Base-by-base conservation (phyloP, 1,140 invertebrate genomes). In the Chionoecetes opilio region DNA sequence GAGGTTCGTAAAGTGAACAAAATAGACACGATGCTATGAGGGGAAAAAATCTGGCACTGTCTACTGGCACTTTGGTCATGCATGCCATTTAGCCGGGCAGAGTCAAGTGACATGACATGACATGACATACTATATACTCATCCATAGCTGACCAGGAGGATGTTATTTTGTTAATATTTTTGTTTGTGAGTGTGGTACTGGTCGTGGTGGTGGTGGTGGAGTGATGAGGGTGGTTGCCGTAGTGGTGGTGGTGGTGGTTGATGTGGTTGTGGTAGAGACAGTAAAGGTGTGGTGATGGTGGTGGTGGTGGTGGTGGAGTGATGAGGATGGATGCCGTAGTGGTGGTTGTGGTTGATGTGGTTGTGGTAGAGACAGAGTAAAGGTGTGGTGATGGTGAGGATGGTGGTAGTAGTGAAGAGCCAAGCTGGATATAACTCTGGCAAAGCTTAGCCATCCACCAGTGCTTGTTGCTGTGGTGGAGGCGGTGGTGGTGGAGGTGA, bases 341-440 rank as follows among this genome's bases (percentile, higher is more conserved):
- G 14, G 14, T 46, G 41, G 41, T 46, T 5, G 41, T 8, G 41
- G 41, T 8, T 5, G 41, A 46, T 8, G 41, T 8, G 14, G 41
- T 8, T 5, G 41, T 8, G 41, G 41, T 8, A 14, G 41, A 46
- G 41, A 14, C 5, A 46, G 41, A 46, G 41, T 5, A 46, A 14
- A 46, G 41, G 14, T 46, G 41, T 75, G 63, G 8, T 75, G 63
- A 21, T 75, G 63, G 53, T 63, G 21, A 2, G 2, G 53, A 26
- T 75, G 63, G 63, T 75, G 63, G 26, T 75, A 26, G 63, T 75
- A 26, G 63, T 75, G 63, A 21, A n/a, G 63, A 26, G 63, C 63
- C 63, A 75, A n/a, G 63, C 8, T 75, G 63, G n/a, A 75, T 75
- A 75, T 75, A 75, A 26, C n/a, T 75, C 63, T 75, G 63, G 63